These are phyloP conservation scores for Catamblyrhynchus diadema DNA, from an alignment of 2,797 vertebrate genomes.

Conservation along the genomic window DNA sequence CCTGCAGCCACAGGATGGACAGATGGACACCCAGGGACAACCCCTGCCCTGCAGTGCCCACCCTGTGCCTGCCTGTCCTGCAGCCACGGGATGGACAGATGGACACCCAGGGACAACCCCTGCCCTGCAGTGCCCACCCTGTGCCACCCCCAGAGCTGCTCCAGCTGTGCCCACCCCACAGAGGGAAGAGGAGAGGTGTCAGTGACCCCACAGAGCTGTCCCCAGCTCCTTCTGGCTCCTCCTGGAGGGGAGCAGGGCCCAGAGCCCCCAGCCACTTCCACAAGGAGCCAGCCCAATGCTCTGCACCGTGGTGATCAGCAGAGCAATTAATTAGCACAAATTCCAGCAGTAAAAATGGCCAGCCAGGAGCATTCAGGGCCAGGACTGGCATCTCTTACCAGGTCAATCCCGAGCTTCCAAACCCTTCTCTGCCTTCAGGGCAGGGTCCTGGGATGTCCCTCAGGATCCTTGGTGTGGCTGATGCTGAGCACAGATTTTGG, in stretches of 20 bases:
- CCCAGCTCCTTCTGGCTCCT: accelerated
- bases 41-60: not conserved
- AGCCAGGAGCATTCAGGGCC: not conserved
- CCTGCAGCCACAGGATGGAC: not conserved
- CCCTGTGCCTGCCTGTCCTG: not conserved
- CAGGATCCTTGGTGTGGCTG: accelerated
- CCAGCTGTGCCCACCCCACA: not conserved
- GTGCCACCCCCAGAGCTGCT: not conserved
- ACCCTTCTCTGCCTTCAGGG: not conserved
- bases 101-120: not conserved
- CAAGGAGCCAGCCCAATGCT: not conserved
- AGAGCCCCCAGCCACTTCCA: accelerated
- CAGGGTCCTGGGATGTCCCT: not conserved
- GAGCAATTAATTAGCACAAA: not conserved
- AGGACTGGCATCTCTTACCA: not conserved
- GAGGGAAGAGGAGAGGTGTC: accelerated
- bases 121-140: no score
- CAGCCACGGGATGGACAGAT: accelerated
- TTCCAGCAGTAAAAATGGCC: accelerated
- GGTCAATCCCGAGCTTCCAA: accelerated
- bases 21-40: accelerated
- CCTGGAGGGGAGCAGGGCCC: accelerated
- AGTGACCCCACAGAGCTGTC: accelerated
- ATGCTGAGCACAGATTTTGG: accelerated
- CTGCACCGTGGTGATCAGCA: not conserved